A percentile compares a stretch with the other conserved stretches of the same genome.
These are phyloP conservation scores for Apamea epomidion DNA, from an alignment of 2,888 invertebrate species.

Conservation along the genomic window DNA sequence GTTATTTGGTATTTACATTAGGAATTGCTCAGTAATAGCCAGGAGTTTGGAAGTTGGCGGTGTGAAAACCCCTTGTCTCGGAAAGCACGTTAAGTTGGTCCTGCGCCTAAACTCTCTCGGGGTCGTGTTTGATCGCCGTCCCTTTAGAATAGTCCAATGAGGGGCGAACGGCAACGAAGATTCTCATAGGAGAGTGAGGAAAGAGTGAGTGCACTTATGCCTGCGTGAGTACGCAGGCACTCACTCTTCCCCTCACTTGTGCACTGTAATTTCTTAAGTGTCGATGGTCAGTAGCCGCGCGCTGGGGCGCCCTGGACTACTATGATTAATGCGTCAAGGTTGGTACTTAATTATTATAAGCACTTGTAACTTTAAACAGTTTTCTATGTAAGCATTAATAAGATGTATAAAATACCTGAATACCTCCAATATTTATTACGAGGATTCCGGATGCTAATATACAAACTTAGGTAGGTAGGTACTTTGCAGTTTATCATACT, in stretches of 20 bases:
- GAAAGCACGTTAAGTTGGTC: neutral
- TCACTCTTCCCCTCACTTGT: too few relatives aligned
- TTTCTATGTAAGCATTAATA: neutral
- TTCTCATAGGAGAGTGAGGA: neutral
- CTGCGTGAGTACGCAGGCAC: too few relatives aligned
- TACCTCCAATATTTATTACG: constrained; percentile 22
- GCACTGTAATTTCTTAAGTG: neutral
- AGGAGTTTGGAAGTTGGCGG: neutral
- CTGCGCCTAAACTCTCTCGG: neutral
- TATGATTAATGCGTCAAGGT: neutral
- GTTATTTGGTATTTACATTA: neutral
- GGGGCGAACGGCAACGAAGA: neutral
- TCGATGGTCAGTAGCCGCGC: neutral
- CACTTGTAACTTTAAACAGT: neutral
- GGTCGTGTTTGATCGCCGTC: neutral
- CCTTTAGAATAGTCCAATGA: neutral
- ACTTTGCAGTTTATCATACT: constrained; percentile 36
- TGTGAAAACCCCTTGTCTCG: neutral
- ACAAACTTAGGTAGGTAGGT: constrained; percentile 38
- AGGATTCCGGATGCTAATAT: constrained; percentile 26
- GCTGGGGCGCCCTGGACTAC: neutral
- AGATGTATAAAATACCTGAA: constrained; percentile 8
- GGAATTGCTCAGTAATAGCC: neutral
- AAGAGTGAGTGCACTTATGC: neutral
- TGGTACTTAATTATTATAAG: neutral